Evolutionary conservation across 2,888 invertebrate genomes (phyloP).

Genomic region (Drosophila testacea): DNA sequence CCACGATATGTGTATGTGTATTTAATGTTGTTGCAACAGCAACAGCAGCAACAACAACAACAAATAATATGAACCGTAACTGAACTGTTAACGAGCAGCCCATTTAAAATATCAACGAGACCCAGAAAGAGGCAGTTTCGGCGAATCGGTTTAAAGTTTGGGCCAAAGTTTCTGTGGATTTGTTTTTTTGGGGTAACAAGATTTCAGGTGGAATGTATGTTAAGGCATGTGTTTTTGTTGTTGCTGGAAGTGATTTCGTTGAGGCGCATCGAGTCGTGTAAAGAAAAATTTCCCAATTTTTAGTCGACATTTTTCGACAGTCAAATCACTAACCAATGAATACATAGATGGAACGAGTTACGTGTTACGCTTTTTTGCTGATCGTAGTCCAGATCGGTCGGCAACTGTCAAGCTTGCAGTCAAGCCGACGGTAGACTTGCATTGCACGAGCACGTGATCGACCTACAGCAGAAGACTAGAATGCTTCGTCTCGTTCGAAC

Average conservation of each 20-base stretch:
- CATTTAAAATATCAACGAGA: slow-evolving; percentile 52
- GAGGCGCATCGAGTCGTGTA: slow-evolving; percentile 40
- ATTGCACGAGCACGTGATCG: no score
- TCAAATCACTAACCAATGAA: no score
- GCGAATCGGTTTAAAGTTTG: slow-evolving; percentile 39
- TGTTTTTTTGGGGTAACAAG: slow-evolving; percentile 5
- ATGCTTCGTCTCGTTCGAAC: no score
- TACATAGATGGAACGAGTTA: no score
- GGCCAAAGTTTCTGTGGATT: slow-evolving; percentile 13
- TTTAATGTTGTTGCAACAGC: slow-evolving; percentile 57
- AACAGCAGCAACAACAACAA: slow-evolving; percentile 24
- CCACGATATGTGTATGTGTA: slow-evolving; percentile 54
- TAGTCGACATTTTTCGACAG: slow-evolving; percentile 57
- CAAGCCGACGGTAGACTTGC: no score
- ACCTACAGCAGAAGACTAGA: no score
- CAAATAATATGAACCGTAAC: slow-evolving; percentile 15
- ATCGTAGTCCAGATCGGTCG: no score
- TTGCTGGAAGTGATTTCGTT: slow-evolving; percentile 24
- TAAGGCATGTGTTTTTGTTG: slow-evolving; percentile 3
- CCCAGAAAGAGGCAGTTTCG: slow-evolving; percentile 26
- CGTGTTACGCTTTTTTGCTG: no score
- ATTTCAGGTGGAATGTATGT: slow-evolving; percentile 10
- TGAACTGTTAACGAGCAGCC: slow-evolving; percentile 55
- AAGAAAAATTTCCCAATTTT: slow-evolving; percentile 49
- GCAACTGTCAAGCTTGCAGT: no score